These are phyloP conservation scores for Scaptomyza graminum DNA, from an alignment of 1,140 invertebrate species.

Conservation along the genomic window DNA sequence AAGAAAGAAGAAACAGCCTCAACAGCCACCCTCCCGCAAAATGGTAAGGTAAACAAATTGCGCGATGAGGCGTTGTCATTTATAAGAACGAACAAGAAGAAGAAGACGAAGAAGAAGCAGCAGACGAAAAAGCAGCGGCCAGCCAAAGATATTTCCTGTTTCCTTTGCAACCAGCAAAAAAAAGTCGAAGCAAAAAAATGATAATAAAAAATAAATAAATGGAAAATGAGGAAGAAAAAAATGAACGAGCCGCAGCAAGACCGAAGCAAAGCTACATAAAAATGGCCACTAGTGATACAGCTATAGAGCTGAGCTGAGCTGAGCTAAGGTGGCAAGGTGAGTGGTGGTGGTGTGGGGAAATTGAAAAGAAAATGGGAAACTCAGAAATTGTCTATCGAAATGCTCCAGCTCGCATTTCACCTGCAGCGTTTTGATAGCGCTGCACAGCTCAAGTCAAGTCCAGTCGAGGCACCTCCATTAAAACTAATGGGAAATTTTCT, in stretches of 20 bases:
- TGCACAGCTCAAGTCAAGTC: background rate
- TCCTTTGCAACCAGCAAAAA: conserved; percentile 15
- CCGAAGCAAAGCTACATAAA: conserved; percentile 54
- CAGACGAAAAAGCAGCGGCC: conserved; percentile 31
- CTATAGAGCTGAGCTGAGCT: background rate
- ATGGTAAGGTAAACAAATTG: conserved; percentile 82
- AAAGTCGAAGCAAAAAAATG: conserved; percentile 40
- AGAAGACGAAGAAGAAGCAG: conserved; percentile 26
- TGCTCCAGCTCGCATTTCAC: conserved; percentile 62
- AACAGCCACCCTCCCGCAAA: conserved; percentile 15
- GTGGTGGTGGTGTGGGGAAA: conserved; percentile 6
- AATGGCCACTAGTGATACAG: conserved; percentile 48
- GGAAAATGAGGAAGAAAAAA: conserved; percentile 62
- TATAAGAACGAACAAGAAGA: conserved; percentile 47
- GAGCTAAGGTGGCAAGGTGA: background rate
- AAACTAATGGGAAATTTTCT: conserved; percentile 80
- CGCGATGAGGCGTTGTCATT: conserved; percentile 83
- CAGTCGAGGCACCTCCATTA: conserved; percentile 71
- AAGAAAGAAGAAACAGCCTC: conserved; percentile 8
- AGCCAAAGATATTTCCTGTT: conserved; percentile 76
- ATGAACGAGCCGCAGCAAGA: conserved; percentile 32
- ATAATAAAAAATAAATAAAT: conserved; percentile 83
- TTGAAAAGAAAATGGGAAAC: conserved; percentile 41
- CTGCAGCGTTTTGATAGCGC: conserved; percentile 72
- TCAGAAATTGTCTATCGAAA: conserved; percentile 71